Evolutionary conservation across 1,140 invertebrate genomes (phyloP).

Genomic region (Aethina tumida): DNA sequence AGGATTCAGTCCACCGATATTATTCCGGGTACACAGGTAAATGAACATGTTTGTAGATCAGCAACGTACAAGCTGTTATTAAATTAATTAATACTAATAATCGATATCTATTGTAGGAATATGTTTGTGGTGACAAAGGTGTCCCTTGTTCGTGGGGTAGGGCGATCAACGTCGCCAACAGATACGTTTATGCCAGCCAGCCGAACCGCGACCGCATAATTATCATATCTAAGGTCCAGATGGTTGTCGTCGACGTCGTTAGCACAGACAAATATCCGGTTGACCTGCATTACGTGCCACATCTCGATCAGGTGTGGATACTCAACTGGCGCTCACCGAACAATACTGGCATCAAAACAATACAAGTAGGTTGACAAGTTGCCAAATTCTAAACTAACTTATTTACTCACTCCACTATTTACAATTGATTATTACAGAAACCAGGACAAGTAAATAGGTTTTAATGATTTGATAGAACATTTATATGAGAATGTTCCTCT

Average conservation of each 20-base stretch:
- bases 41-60: conserved; percentile 1
- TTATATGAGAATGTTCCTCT: neutral
- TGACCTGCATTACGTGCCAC: conserved; percentile 59
- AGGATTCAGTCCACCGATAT: conserved; percentile 65
- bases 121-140: conserved; percentile 58
- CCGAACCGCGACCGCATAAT: conserved; percentile 61
- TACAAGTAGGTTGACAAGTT: conserved; percentile 42
- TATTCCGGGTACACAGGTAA: conserved; percentile 61
- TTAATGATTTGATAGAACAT: neutral
- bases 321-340: conserved; percentile 54
- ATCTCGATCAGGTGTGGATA: conserved; percentile 72
- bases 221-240: conserved; percentile 62
- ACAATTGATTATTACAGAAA: too few species aligned
- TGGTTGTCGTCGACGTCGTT: conserved; percentile 65
- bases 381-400: too few species aligned
- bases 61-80: too few species aligned
- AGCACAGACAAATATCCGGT: conserved; percentile 67
- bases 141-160: conserved; percentile 61
- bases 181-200: conserved; percentile 68
- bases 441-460: too few species aligned
- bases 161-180: conserved; percentile 61
- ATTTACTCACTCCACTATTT: too few species aligned
- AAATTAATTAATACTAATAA: neutral
- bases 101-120: conserved; percentile 42
- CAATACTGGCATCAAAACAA: conserved; percentile 55